Base-by-base conservation (phyloP, 1,140 invertebrate genomes). In the Lerema accius region DNA sequence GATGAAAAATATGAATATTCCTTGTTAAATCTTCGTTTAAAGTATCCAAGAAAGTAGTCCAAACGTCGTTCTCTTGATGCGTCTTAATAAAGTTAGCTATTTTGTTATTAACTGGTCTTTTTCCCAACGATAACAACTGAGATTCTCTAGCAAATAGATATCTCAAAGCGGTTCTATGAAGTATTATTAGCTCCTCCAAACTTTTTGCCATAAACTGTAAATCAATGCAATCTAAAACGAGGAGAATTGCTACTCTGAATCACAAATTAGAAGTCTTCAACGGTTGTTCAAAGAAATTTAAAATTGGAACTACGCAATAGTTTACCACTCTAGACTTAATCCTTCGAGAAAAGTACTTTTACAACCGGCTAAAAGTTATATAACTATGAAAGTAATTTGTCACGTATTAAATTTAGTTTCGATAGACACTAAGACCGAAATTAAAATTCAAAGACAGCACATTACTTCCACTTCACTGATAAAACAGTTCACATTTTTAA, bases 1-100 rank as follows among this genome's bases (percentile, higher is more conserved):
- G 42, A 37, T 69, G 53, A 37, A 62, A 37, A 32, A 69, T 45
- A 51, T 87, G 79, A 0, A 89, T 66, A 53, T 86, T 85, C 9
- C 76, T 82, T 0, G 82, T 84, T 35, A 89, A 63, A 72, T 89
- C 84, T 50, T 89, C 86, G 26, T 78, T 82, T 14, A 84, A 51
- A 0, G 76, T 73, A 37, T 86, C 82, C 35, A 82, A 45, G 46
- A 84, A 80, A 28, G 63, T 69, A 0, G 66, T 63, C 78, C 70
- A 84, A n/a, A 78, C 23, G 16, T 71, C 71, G 23, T 58, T 68
- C 3, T 83, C 78, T 39, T 79, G 63, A 59, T 84, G 72, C 3
- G 26, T 74, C 17, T 67, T 72, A 0, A 89, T 66, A 16, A 76
- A 77, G 60, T 86, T 82, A 1, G 86, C 73, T 19, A 86, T 82